Percentiles rank a stretch among this genome's conserved stretches.
Evolutionary conservation across 2,888 invertebrate species (phyloP).

Genomic region (Eupithecia tripunctaria): DNA sequence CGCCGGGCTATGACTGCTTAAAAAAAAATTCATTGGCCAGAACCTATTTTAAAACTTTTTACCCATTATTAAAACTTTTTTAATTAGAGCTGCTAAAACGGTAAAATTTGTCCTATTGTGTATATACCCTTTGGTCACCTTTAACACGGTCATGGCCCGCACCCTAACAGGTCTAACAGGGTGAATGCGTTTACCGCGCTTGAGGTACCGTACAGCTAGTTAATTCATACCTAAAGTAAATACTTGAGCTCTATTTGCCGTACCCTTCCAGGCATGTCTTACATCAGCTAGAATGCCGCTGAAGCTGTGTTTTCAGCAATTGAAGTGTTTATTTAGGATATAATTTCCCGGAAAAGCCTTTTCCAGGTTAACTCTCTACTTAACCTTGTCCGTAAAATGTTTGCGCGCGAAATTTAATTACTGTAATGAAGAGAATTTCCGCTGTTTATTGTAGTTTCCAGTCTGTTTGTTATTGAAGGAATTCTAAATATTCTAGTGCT

Average conservation of each 20-base stretch:
- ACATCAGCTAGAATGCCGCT: not conserved
- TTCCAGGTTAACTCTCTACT: not conserved
- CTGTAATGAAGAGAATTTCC: constrained; percentile 1
- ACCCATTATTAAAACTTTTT: too few species aligned
- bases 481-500: not conserved
- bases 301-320: constrained; percentile 6
- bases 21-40: too few species aligned
- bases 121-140: too few species aligned
- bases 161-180: too few species aligned
- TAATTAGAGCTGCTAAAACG: too few species aligned
- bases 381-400: constrained; percentile 20
- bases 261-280: not conserved
- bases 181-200: too few species aligned
- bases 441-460: not conserved
- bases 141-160: too few species aligned
- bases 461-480: not conserved
- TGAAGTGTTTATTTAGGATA: constrained; percentile 25
- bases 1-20: too few species aligned
- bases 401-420: constrained; percentile 30
- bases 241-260: not conserved
- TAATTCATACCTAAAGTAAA: not conserved
- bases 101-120: too few species aligned
- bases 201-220: too few species aligned
- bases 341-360: constrained; percentile 2
- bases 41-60: too few species aligned